phyloP scores from a whole-genome alignment of 2,797 vertebrate species.

The Garrulus glandarius region DNA sequence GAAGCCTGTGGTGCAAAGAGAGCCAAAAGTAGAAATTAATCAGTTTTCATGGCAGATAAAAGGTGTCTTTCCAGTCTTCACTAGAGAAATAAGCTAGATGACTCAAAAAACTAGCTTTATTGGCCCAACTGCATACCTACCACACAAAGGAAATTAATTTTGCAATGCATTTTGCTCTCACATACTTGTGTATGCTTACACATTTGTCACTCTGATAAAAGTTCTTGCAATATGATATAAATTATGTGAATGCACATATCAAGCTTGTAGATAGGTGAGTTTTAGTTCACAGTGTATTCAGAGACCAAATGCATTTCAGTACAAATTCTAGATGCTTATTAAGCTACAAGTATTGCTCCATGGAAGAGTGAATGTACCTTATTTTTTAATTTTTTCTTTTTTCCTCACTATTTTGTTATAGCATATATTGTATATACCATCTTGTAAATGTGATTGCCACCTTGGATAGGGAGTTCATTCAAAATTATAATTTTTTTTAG shows the following conservation, averaged over 20 bases:
- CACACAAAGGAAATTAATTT: neutral
- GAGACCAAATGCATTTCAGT: neutral
- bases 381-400: neutral
- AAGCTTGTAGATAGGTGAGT: neutral
- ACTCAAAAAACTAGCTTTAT: neutral
- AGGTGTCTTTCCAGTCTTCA: neutral
- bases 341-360: neutral
- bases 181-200: neutral
- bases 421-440: neutral
- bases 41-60: conserved; percentile 7
- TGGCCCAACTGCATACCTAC: neutral
- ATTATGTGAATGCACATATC: neutral
- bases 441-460: neutral
- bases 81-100: neutral
- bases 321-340: neutral
- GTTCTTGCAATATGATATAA: neutral
- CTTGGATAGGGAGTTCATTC: neutral
- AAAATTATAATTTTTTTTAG: neutral
- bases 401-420: neutral
- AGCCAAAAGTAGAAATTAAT: conserved; percentile 31
- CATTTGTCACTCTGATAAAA: neutral
- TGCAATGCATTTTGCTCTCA: neutral
- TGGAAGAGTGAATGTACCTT: neutral
- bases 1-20: neutral
- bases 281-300: neutral